Base-by-base conservation (phyloP, 35 echinoderm and acorn worm species). In the Lytechinus pictus region DNA sequence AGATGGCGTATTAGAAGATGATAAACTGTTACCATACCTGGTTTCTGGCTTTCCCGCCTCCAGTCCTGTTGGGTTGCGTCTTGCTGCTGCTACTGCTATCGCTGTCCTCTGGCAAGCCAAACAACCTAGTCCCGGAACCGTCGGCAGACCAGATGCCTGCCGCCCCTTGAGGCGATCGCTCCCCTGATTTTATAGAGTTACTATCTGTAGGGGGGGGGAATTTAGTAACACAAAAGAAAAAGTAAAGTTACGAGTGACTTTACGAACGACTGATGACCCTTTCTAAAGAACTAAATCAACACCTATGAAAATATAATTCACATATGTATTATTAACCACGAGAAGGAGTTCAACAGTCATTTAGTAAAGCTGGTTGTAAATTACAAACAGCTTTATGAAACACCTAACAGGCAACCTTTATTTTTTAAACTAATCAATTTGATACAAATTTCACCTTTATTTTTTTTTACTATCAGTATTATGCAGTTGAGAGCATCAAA, bases 61-160 rank as follows among this genome's bases (percentile, higher is more conserved):
- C 11, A 27, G 96, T 97, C 95, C 97, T 97, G 89, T 99, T 96
- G 87, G 96, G 95, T 93, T 96, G 87, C 60, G 96, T 97, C 28
- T 97, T 95, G 60, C 92, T 95, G 86, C 91, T 52, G 54, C 53
- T 86, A 55, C 27, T 96, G 44, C 53, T 94, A 53, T 86, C 72
- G 56, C 52, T 28, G 21, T n/a, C 89, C 79, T 95, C 96, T 2
- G 52, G 66, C 8, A 89, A 28, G 6, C 98, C 98, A 97, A 99
- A 99, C 97, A 99, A 95, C 57, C 97, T 95, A 16, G 97, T 95
- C 1, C 95, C 98, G 21, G 98, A 95, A 7, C 98, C 98, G 54
- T 95, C 94, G 51, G 96, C 21, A 54, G 96, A 97, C 98, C 98
- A 99, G 10, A 99, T 54, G 28, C 94, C 92, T 33, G 55, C 79